Evolutionary conservation across 2,888 invertebrate species (phyloP), one percentile per base, ranked within the genome.

Genomic region (Tachina fera): DNA sequence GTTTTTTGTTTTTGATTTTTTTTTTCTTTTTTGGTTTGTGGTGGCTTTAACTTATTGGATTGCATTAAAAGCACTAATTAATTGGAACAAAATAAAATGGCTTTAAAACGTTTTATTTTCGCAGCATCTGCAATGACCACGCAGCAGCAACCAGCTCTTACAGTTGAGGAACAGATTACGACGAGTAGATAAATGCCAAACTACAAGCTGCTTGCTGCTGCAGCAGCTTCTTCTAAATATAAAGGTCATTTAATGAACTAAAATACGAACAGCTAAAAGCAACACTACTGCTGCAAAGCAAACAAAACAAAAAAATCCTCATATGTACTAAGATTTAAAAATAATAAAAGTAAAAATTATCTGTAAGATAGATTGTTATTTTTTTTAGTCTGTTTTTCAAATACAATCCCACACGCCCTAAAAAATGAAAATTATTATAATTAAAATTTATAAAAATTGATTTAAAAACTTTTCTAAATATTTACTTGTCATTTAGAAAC

Each of bases 41-140:
- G 87, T 83, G 70, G 87, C 80, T 80, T 86, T 88, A 91, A 92
- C 92, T 92, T 92, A 92, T 92, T 91, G 92, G 91, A 91, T 90
- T 91, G 91, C 92, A 92, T 92, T 92, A 92, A 91, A 92, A 91
- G 92, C 92, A 92, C 92, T 92, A 92, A 92, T 92, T 92, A 92
- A 92, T 92, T 92, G 92, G 92, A 92, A 90, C 92, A 91, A 92
- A 92, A 92, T 92, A 91, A 92, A 91, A 91, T 91, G 91, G 90
- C 89, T 89, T 83, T 87, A 88, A 88, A 89, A 88, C 89, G 89
- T 89, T 89, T 89, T 89, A 90, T 89, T 89, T 88, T 87, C 86
- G 87, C 89, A 89, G 89, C 88, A 86, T 86, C 79, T 79, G 79
- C 86, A 86, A 72, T 86, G 86, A 83, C 86, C 86, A 86, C 86